These are phyloP conservation scores for Pitta sordida DNA, from an alignment of 2,113 vertebrate species.

Conservation along the genomic window DNA sequence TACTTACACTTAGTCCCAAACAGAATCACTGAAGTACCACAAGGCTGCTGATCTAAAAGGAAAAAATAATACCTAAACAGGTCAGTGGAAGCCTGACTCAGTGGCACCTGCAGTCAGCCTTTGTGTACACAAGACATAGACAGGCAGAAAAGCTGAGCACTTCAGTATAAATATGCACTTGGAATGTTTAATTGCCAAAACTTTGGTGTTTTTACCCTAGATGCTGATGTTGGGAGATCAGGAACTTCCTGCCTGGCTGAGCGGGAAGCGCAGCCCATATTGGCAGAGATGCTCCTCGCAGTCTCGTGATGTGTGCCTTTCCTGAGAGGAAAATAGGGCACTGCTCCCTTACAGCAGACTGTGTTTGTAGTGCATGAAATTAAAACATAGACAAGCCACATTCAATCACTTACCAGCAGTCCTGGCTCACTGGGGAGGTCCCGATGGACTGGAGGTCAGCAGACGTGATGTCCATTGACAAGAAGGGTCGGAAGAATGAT, in stretches of 20 bases:
- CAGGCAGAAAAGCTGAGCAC: background rate
- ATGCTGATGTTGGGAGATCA: background rate
- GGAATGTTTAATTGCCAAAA: background rate
- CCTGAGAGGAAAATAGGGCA: background rate
- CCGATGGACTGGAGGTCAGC: background rate
- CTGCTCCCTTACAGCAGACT: background rate
- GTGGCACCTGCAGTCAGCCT: background rate
- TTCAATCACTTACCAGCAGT: background rate
- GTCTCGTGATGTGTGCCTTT: background rate
- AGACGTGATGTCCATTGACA: background rate
- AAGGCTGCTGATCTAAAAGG: background rate
- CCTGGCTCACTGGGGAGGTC: background rate
- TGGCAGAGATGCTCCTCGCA: background rate
- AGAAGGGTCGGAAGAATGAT: rapidly evolving
- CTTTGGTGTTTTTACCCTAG: background rate
- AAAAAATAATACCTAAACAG: background rate
- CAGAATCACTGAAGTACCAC: background rate
- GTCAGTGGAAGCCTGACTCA: background rate
- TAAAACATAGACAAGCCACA: background rate
- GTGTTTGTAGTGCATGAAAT: background rate
- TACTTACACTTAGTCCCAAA: background rate
- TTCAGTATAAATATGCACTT: background rate
- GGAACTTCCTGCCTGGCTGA: background rate
- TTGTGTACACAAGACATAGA: rapidly evolving
- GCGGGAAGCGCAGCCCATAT: background rate